Percentiles rank a stretch among this genome's conserved stretches.
These are phyloP conservation scores for Propithecus deckenii DNA, from an alignment of 2,797 vertebrate species.

Conservation along the genomic window DNA sequence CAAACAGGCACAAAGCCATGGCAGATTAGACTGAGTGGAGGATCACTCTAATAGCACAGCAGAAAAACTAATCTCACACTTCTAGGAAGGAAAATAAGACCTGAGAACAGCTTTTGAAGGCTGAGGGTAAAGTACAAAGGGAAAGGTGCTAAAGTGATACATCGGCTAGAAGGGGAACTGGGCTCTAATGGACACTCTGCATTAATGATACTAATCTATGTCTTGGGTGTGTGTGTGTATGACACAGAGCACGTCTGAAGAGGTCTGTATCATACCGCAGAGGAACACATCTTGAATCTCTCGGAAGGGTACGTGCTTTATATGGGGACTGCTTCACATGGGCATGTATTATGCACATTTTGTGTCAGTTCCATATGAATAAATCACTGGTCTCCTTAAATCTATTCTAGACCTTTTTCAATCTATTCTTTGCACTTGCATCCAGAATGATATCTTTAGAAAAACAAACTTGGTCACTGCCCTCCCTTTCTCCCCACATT, in stretches of 20 bases:
- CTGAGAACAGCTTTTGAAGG: conserved; percentile 48
- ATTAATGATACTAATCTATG: conserved; percentile 66
- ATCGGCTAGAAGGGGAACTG: not conserved
- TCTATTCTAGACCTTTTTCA: not conserved
- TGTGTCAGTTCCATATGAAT: not conserved
- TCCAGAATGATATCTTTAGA: not conserved
- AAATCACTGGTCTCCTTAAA: not conserved
- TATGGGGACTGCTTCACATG: not conserved
- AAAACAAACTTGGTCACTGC: not conserved
- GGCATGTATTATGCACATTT: not conserved
- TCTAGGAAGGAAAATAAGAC: conserved; percentile 9
- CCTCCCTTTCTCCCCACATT: not conserved
- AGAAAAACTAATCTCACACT: conserved; percentile 42
- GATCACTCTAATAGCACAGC: not conserved
- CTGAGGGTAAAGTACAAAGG: conserved; percentile 57
- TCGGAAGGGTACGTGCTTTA: not conserved
- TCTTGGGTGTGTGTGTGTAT: not conserved
- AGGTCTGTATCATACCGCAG: not conserved
- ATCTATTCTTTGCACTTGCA: not conserved
- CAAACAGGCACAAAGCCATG: conserved; percentile 57
- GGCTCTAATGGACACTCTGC: not conserved
- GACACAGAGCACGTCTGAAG: conserved; percentile 43
- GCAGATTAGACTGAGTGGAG: conserved; percentile 40
- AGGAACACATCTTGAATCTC: not conserved
- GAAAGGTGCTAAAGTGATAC: conserved; percentile 29